Evolutionary conservation across 2,888 invertebrate species (phyloP), one percentile per base, ranked within the genome.

Genomic region (Strigamia maritima): DNA sequence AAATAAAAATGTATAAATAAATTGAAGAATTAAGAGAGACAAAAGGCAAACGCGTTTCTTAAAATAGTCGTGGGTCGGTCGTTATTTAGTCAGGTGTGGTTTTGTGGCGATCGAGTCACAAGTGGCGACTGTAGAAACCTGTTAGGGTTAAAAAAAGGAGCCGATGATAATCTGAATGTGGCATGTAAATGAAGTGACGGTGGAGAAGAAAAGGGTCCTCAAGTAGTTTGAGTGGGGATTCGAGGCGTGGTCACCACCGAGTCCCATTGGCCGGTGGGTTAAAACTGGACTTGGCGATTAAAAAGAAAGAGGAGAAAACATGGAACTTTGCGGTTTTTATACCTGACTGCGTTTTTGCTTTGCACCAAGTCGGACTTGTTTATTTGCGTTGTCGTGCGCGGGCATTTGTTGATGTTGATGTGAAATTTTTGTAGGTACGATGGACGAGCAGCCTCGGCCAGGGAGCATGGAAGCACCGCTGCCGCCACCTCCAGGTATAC

Each of bases 401-500:
- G 78, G 26, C 24, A 26, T 70, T 31, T 60, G 31, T 35, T 78
- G 78, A 19, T 70, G 12, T 28, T 10, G 26, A 70, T 70, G 70
- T 70, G 28, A 70, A 26, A 54, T 54, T 54, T 54, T 70, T 70
- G 28, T 28, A 81, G 80, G 70, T n/a, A 28, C 70, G 70, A 26
- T 70, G 70, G 70, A 70, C 70, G 82, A 82, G 80, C 82, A 82
- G 77, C 82, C 80, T 79, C 81, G 81, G 26, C 81, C 81, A 78
- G 80, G 81, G 60, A 81, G 81, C 70, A 81, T 82, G 80, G 82
- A 82, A 78, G 82, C 82, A 79, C 81, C 82, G 65, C 82, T 82
- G 28, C 70, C 70, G 70, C 70, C 70, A 26, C 70, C 70, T 24
- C 70, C 70, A n/a, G 70, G 70, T 79, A 82, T 82, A 81, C 83